Evolutionary conservation across 2,797 vertebrate genomes (phyloP).

Genomic region (Tympanoctomys barrerae): DNA sequence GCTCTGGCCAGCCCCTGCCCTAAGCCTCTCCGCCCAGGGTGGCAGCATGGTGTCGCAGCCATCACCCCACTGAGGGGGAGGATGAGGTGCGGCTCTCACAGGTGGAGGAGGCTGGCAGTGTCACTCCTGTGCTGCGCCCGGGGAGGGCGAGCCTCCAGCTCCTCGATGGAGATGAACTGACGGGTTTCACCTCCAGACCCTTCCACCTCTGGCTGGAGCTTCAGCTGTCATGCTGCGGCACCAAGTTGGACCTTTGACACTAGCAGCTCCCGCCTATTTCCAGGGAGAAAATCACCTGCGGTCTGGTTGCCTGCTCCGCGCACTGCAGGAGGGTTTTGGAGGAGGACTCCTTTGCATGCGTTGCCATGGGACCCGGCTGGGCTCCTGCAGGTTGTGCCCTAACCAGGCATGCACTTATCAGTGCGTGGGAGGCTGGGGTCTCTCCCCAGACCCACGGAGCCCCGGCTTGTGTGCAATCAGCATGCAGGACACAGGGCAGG

Average conservation of each 20-base stretch:
- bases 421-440: background rate
- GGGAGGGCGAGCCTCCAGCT: background rate
- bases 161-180: background rate
- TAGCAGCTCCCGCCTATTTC: background rate
- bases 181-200: background rate
- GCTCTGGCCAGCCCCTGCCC: background rate
- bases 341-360: background rate
- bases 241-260: no score
- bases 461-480: accelerated
- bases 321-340: background rate
- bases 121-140: background rate
- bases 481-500: no score
- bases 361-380: background rate
- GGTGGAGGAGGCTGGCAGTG: background rate
- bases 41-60: background rate
- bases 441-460: background rate
- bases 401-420: background rate
- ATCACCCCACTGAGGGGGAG: background rate
- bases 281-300: background rate
- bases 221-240: accelerated
- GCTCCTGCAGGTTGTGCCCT: background rate
- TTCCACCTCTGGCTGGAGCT: background rate
- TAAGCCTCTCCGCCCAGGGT: accelerated
- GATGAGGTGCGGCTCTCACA: background rate
- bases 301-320: background rate